These are phyloP conservation scores for Pelvicachromis taeniatus DNA, from an alignment of 2,113 vertebrate genomes.

Conservation along the genomic window DNA sequence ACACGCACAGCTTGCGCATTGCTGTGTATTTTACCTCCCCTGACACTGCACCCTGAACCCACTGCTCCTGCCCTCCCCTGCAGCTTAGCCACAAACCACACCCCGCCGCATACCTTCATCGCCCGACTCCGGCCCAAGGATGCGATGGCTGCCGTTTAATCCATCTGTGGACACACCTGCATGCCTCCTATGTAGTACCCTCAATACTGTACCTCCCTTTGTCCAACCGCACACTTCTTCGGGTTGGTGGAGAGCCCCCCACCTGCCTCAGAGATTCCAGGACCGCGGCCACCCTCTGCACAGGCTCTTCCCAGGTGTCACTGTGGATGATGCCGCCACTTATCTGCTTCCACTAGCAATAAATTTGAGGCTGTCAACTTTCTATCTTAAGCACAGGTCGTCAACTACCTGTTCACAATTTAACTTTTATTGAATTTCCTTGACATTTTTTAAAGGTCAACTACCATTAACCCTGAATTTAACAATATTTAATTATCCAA, in stretches of 20 bases:
- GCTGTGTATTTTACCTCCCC: not conserved
- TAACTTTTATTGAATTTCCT: not conserved
- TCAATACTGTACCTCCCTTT: not conserved
- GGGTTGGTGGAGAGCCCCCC: not conserved
- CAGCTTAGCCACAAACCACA: not conserved
- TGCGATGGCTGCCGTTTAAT: not conserved
- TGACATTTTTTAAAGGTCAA: not conserved
- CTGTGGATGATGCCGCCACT: not conserved
- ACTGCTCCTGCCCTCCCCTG: not conserved
- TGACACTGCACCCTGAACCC: not conserved
- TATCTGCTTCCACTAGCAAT: not conserved
- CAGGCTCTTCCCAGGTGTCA: not conserved
- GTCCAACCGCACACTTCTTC: not conserved
- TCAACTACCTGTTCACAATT: not conserved
- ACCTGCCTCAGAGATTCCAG: not conserved
- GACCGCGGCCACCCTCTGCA: not conserved
- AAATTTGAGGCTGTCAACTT: not conserved
- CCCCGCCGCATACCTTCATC: not conserved
- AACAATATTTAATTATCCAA: not conserved
- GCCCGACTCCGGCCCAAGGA: not conserved
- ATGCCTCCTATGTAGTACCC: not conserved
- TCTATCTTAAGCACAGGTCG: not conserved
- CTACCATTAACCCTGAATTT: not conserved
- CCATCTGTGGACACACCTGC: not conserved
- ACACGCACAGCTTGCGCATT: not conserved